phyloP scores from a whole-genome alignment of 2,797 vertebrate species.

The Myioborus miniatus region DNA sequence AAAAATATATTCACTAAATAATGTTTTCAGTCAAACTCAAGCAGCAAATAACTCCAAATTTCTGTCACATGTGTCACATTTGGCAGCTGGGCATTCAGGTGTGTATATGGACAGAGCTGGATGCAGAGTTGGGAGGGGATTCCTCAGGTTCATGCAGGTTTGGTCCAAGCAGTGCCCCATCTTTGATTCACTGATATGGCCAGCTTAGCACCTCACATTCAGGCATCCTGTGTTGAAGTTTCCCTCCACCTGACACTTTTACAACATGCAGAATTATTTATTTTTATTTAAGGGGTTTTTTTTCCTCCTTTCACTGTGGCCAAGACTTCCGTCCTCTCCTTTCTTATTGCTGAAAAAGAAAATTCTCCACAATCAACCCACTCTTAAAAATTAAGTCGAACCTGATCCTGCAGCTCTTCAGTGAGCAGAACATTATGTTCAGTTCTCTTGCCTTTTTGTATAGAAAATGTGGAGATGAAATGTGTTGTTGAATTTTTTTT shows the following conservation, averaged over 20 bases:
- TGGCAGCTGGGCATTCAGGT: not conserved
- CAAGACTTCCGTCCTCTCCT: not conserved
- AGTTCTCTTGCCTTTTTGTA: not conserved
- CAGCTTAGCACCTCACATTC: not conserved
- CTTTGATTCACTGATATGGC: not conserved
- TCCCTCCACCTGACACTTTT: not conserved
- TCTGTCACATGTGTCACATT: not conserved
- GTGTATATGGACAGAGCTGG: not conserved
- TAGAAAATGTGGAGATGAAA: not conserved
- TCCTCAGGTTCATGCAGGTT: not conserved
- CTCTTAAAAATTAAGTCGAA: not conserved
- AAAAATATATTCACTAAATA: not conserved
- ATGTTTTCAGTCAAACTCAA: not conserved
- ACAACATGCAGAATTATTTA: not conserved
- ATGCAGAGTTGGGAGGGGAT: not conserved
- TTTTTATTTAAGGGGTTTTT: accelerated
- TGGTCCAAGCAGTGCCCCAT: not conserved
- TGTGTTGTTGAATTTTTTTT: not conserved
- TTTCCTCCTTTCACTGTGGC: not conserved
- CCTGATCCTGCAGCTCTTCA: not conserved
- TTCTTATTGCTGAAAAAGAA: not conserved
- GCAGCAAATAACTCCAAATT: not conserved
- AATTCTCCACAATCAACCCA: not conserved
- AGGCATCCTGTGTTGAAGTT: not conserved
- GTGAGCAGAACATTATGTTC: not conserved